Evolutionary conservation across 2,113 vertebrate species (phyloP).

Genomic region (Addax nasomaculatus): DNA sequence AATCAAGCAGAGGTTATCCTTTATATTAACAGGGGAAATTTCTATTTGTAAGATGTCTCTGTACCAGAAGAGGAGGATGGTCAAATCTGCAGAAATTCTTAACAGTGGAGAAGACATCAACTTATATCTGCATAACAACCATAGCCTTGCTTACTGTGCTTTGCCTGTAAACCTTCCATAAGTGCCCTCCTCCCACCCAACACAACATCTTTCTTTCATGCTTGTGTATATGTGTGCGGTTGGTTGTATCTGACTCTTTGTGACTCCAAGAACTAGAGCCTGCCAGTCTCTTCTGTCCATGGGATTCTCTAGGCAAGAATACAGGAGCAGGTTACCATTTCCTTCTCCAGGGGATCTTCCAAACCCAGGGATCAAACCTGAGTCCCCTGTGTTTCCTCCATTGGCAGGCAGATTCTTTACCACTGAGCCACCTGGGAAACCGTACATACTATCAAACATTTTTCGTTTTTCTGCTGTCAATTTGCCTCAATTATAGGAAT

Average conservation of each 20-base stretch:
- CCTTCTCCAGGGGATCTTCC: background rate
- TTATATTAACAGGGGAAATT: background rate
- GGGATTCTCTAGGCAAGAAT: background rate
- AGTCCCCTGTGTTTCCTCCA: background rate
- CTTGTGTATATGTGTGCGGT: background rate
- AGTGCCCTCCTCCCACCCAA: too few relatives aligned
- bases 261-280: background rate
- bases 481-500: background rate
- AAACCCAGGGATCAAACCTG: background rate
- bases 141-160: background rate
- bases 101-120: background rate
- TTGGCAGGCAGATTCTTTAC: background rate
- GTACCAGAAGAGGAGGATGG: background rate
- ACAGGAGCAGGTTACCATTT: background rate
- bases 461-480: background rate
- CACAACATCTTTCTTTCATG: background rate
- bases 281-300: background rate
- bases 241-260: background rate
- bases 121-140: background rate
- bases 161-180: background rate
- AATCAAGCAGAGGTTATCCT: background rate
- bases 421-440: background rate
- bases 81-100: background rate
- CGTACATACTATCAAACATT: background rate
- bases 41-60: background rate